Evolutionary conservation across 2,888 invertebrate species (phyloP).

Genomic region (Tolmerus cingulatus): DNA sequence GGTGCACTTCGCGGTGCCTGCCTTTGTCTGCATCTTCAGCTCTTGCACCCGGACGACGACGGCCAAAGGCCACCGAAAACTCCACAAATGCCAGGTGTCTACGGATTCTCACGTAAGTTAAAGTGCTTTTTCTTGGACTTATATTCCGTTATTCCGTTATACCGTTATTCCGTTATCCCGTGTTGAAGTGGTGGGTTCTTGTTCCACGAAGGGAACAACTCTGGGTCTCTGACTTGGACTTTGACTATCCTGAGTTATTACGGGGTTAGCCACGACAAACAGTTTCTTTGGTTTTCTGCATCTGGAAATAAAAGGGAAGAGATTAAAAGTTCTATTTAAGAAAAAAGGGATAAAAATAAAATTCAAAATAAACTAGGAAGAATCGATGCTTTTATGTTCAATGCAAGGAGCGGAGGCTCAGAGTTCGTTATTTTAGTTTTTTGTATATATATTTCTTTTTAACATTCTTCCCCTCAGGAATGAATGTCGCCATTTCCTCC

Average conservation of each 20-base stretch:
- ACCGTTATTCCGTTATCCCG: background rate
- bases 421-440: background rate
- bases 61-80: background rate
- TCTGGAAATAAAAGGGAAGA: background rate
- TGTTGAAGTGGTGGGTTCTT: background rate
- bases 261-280: background rate
- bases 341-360: background rate
- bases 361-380: background rate
- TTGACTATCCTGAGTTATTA: background rate
- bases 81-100: conserved; percentile 36
- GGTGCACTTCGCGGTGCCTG: background rate
- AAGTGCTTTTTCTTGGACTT: background rate
- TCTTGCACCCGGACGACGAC: background rate
- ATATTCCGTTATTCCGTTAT: background rate
- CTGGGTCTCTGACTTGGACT: background rate
- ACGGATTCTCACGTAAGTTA: conserved; percentile 22
- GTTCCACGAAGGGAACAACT: background rate
- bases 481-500: background rate
- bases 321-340: background rate
- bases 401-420: background rate
- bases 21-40: background rate
- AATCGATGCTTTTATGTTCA: background rate
- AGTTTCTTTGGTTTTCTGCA: background rate
- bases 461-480: background rate
- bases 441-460: background rate